Conservation (phyloP, 2,797 vertebrate species). For the Cyprinodon diabolis region DNA sequence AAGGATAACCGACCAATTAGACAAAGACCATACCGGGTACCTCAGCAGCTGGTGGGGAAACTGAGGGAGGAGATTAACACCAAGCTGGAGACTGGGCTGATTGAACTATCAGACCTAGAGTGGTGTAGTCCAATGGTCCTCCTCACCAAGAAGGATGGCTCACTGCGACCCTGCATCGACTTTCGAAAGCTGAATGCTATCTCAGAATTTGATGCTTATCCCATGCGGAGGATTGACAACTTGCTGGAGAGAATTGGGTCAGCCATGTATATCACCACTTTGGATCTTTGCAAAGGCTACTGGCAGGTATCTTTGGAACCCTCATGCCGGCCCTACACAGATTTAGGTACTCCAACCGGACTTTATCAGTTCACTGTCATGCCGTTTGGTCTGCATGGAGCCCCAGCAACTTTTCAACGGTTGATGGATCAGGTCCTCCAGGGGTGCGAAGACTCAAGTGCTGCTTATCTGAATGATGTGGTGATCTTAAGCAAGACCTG, state of each 20-base stretch:
- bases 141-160: background rate
- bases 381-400: background rate
- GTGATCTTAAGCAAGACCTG: background rate
- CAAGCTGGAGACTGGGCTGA: background rate
- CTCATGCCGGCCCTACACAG: background rate
- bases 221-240: background rate
- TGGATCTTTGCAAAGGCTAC: too few species aligned
- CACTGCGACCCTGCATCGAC: background rate
- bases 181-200: background rate
- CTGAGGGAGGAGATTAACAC: background rate
- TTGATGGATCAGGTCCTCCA: background rate
- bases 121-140: background rate
- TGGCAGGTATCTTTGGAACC: background rate
- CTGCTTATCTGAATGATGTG: background rate
- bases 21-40: background rate
- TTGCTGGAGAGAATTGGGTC: background rate
- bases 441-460: background rate
- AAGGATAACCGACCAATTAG: background rate
- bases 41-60: background rate
- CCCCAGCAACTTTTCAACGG: background rate
- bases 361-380: background rate
- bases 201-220: background rate
- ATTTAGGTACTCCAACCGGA: background rate
- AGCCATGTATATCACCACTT: background rate
- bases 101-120: background rate